Conservation (phyloP, 2,797 vertebrate species). For the Microctenopoma lineatum region DNA sequence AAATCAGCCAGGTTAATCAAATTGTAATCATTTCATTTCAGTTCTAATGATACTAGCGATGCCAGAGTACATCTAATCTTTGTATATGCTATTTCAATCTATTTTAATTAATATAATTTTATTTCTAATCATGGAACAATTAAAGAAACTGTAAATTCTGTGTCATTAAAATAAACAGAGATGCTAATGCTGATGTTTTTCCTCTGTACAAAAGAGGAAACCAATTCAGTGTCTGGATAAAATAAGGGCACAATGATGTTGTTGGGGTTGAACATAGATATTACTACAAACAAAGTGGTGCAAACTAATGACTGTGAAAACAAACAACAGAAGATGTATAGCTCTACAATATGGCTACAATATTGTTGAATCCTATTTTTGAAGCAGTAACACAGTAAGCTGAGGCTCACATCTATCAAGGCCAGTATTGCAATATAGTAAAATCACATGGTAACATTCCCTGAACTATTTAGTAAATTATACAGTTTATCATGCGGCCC, state of each 20-base stretch:
- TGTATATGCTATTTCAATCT: background rate
- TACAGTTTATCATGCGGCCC: background rate
- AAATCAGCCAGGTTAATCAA: background rate
- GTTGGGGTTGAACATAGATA: conserved; percentile 20
- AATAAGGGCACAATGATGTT: background rate
- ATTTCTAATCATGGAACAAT: background rate
- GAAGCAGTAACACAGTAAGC: conserved; percentile 10
- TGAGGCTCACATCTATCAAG: conserved; percentile 42
- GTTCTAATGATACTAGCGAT: background rate
- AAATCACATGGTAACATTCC: conserved; percentile 12
- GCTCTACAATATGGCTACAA: background rate
- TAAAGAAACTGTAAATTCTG: conserved; percentile 2
- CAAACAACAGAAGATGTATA: background rate
- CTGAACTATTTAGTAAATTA: conserved; percentile 30
- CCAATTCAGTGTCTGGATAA: no score
- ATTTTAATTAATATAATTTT: conserved; percentile 8
- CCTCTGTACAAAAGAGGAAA: background rate
- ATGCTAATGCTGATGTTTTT: background rate
- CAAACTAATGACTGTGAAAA: conserved; percentile 8
- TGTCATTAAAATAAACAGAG: background rate
- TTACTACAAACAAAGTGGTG: conserved; percentile 4
- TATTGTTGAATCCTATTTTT: conserved; percentile 7
- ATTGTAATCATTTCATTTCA: conserved; percentile 8
- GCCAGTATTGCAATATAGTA: conserved; percentile 24
- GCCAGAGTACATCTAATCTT: conserved; percentile 8